Base-by-base conservation (phyloP, 2,888 invertebrate genomes). In the Acleris emargana region DNA sequence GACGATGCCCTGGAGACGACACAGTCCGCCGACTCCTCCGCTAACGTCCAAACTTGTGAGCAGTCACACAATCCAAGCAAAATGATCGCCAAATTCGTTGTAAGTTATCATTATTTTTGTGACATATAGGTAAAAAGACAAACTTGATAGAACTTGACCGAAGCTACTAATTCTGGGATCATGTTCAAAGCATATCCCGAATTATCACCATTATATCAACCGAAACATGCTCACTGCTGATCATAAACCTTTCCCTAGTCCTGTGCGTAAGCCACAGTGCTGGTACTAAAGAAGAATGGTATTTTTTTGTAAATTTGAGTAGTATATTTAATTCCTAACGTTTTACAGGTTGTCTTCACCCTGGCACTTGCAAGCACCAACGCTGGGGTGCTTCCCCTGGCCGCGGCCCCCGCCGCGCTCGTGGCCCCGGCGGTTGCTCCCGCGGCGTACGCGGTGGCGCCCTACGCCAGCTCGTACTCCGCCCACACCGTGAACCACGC, bases 401-500 rank as follows among this genome's bases (percentile, higher is more conserved):
- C 84, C 18, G 85, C 81, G 43, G 84, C 88, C 0, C 87, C 86
- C 52, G 89, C 80, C 68, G 95, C 95, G 55, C 94, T 96, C 67
- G 88, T 84, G 60, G 88, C 81, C 67, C 94, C 94, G 38, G 85
- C 75, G 61, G 94, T 95, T 62, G 96, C 96, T 49, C 88, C 86
- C n/a, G 89, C 81, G 62, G 94, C 95, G 4, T 93, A 94, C 59
- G 93, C 94, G 64, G 91, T 96, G 4, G 95, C 96, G 0, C 96
- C 96, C 3, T 96, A 96, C 74, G 96, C 96, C 60, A 94, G 94
- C 73, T 96, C 95, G 16, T 96, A 95, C 87, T 96, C 95, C 67
- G 96, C 96, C 0, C 96, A 96, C 75, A 91, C 95, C 20, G 93
- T 96, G 63, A 96, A 96, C 87, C 96, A 96, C 75, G 96, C 96